phyloP scores from a whole-genome alignment of 2,113 vertebrate species.

The Cygnus buccinator region DNA sequence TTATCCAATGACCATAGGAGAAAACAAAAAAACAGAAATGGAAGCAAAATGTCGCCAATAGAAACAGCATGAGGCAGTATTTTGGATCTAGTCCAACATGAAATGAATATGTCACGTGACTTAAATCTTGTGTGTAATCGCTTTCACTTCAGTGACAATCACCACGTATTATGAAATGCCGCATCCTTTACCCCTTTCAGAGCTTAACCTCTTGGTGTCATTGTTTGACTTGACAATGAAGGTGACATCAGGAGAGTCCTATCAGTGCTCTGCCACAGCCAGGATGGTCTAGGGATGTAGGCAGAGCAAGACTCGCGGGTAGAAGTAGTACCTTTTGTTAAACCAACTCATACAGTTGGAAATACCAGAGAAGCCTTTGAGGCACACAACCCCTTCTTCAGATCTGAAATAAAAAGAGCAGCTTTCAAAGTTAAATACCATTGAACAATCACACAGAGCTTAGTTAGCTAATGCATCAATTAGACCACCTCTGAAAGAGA shows the following conservation, averaged over 20 bases:
- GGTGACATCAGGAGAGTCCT: background rate
- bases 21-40: background rate
- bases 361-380: background rate
- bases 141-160: background rate
- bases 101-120: background rate
- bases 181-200: background rate
- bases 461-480: background rate
- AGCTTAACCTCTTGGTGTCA: background rate
- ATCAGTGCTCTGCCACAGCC: background rate
- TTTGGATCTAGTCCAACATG: background rate
- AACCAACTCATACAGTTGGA: background rate
- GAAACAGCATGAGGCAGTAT: background rate
- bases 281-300: background rate
- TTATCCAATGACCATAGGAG: background rate
- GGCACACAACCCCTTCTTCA: background rate
- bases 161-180: background rate
- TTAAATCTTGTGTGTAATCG: background rate
- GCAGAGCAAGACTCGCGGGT: background rate
- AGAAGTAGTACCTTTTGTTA: background rate
- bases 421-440: background rate
- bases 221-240: background rate
- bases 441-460: background rate
- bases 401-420: conserved; percentile 15
- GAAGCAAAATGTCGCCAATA: background rate
- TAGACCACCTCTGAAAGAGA: background rate